Conservation (phyloP, 2,797 vertebrate genomes). For the Bovichtus diacanthus region DNA sequence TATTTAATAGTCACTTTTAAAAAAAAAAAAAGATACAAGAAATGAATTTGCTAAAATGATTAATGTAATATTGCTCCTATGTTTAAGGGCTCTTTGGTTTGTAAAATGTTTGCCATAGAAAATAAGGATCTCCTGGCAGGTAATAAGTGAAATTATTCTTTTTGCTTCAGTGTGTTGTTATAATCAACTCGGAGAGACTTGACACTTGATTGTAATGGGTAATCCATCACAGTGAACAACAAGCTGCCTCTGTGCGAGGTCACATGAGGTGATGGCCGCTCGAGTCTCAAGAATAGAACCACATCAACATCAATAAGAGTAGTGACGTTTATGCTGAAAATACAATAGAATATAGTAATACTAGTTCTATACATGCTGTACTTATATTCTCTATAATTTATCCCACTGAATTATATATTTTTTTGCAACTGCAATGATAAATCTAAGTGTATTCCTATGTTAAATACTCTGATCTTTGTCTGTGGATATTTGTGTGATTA, state of each 20-base stretch:
- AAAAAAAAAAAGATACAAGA: too few species aligned
- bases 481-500: not conserved
- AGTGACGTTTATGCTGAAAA: too few species aligned
- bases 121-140: not conserved
- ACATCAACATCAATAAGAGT: not conserved
- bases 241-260: not conserved
- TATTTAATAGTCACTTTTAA: not conserved
- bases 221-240: not conserved
- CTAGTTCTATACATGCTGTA: too few species aligned
- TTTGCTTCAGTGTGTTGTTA: not conserved
- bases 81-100: not conserved
- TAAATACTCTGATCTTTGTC: not conserved
- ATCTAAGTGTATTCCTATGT: too few species aligned
- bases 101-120: not conserved
- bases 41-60: not conserved
- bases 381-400: too few species aligned
- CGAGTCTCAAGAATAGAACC: not conserved
- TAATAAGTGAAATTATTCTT: not conserved
- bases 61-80: not conserved
- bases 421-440: too few species aligned
- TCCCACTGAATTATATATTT: too few species aligned
- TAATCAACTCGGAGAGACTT: not conserved
- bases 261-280: not conserved
- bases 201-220: not conserved
- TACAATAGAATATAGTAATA: too few species aligned